Evolutionary conservation across 1,140 invertebrate genomes (phyloP).

Genomic region (Oreohelix idahoensis): DNA sequence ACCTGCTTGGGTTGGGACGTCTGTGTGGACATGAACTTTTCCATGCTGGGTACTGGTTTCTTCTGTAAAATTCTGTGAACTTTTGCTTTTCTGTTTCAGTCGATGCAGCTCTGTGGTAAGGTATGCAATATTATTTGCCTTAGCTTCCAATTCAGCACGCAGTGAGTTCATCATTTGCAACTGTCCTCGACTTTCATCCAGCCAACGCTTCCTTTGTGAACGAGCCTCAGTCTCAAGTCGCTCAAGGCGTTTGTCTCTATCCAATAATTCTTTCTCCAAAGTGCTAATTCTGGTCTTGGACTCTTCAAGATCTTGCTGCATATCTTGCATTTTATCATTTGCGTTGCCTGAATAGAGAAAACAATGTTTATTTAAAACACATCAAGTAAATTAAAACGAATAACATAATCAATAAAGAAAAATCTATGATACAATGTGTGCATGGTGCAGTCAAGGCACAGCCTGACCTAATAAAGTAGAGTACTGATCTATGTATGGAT

Average conservation of each 20-base stretch:
- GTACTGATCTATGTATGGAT: too few species aligned
- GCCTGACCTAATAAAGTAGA: too few species aligned
- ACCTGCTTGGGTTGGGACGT: slow-evolving; percentile 42
- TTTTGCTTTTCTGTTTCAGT: slow-evolving; percentile 54
- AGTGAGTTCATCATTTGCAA: slow-evolving; percentile 47
- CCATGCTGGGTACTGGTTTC: not conserved
- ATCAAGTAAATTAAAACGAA: too few species aligned
- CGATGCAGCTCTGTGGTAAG: slow-evolving; percentile 63
- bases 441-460: too few species aligned
- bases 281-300: slow-evolving; percentile 19
- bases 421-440: too few species aligned
- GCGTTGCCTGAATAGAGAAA: not conserved
- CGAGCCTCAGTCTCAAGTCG: slow-evolving; percentile 27
- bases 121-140: slow-evolving; percentile 62
- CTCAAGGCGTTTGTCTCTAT: slow-evolving; percentile 25
- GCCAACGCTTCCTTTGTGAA: slow-evolving; percentile 36
- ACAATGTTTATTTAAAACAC: too few species aligned
- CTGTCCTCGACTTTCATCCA: slow-evolving; percentile 39
- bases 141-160: slow-evolving; percentile 59
- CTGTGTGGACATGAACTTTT: not conserved
- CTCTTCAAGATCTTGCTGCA: slow-evolving; percentile 19
- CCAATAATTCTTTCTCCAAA: slow-evolving; percentile 40
- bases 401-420: too few species aligned
- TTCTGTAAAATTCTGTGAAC: not conserved
- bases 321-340: slow-evolving; percentile 5